Percentiles rank a stretch among this genome's conserved stretches.
These are phyloP conservation scores for Salvelinus namaycush DNA, from an alignment of 2,113 vertebrate species.

Conservation along the genomic window DNA sequence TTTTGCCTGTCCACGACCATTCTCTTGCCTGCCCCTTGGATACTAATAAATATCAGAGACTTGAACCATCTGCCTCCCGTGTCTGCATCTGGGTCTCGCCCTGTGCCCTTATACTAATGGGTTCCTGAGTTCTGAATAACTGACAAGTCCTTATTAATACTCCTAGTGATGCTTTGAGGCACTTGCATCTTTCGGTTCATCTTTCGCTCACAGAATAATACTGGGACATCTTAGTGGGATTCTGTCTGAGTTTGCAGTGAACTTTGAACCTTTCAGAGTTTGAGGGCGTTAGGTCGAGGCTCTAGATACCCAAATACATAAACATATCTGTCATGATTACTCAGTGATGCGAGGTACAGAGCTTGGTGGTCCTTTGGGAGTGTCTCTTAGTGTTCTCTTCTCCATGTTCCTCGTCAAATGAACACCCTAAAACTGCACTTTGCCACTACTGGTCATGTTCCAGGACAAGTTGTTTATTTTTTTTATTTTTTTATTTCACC, in stretches of 20 bases:
- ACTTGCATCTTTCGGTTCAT: no score
- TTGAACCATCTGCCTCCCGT: background rate
- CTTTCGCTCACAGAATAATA: background rate
- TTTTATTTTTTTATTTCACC: no score
- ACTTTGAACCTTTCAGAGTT: background rate
- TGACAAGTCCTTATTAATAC: background rate
- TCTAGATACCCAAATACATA: background rate
- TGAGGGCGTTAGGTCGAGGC: background rate
- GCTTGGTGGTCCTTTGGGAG: conserved; percentile 44
- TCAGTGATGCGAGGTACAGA: conserved; percentile 53
- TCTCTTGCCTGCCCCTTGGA: no score
- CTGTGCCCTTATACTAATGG: background rate
- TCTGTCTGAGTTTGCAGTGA: background rate
- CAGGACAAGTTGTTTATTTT: no score
- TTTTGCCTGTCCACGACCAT: no score
- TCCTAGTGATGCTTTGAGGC: background rate
- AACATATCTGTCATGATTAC: conserved; percentile 59
- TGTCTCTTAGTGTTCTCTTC: conserved; percentile 26
- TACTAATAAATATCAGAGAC: no score
- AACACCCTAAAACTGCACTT: conserved; percentile 3
- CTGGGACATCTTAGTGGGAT: background rate
- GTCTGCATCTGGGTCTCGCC: background rate
- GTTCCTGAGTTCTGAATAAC: background rate
- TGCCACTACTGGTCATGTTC: no score
- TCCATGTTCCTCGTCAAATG: conserved; percentile 29